phyloP scores from a whole-genome alignment of 2,113 vertebrate genomes.

The Alouatta palliata region DNA sequence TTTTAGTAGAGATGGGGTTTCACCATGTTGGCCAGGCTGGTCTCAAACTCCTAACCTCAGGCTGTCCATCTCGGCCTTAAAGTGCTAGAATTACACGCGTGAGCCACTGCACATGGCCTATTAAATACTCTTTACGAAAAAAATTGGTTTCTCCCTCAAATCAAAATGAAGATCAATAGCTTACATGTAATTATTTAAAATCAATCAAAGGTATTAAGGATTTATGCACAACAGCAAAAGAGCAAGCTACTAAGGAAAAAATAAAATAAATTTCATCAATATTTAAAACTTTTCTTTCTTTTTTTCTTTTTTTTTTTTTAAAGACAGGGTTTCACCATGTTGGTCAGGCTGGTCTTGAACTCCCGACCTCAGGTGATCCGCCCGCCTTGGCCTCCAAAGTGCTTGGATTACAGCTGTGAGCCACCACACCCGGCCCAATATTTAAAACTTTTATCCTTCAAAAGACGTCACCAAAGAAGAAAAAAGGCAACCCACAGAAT shows the following conservation, averaged over 20 bases:
- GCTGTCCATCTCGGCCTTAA: no score
- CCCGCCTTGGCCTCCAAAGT: no score
- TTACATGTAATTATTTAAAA: neutral
- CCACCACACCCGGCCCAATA: neutral
- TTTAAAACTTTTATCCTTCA: neutral
- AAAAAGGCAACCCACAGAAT: neutral
- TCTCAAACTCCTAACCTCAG: no score
- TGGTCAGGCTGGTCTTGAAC: no score
- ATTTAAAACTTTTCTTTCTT: neutral
- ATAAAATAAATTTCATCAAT: neutral
- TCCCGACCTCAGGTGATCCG: no score
- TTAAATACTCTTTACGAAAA: neutral
- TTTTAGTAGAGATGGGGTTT: no score
- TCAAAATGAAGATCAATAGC: neutral
- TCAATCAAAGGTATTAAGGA: neutral
- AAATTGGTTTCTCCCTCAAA: neutral
- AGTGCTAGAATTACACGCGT: no score
- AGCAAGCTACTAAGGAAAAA: neutral
- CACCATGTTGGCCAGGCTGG: no score
- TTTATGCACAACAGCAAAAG: neutral
- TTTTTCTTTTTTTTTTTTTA: no score
- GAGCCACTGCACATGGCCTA: no score
- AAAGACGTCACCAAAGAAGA: neutral
- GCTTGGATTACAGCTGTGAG: no score
- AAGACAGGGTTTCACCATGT: no score